A percentile compares a stretch with the other conserved stretches of the same genome.
phyloP scores from a whole-genome alignment of 2,888 invertebrate genomes.

The Anarsia innoxiella region DNA sequence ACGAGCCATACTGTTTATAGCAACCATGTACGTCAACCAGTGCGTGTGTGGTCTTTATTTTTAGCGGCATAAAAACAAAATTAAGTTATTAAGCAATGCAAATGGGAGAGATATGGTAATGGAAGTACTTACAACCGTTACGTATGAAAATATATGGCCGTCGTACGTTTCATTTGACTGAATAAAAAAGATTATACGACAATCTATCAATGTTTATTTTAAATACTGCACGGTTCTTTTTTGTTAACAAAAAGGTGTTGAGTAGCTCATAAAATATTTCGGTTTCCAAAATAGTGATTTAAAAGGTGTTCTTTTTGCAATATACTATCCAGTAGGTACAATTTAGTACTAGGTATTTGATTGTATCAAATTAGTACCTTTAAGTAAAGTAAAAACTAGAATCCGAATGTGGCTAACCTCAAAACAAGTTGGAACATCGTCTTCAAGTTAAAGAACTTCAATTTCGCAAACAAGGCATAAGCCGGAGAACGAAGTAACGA shows the following conservation, averaged over 20 bases:
- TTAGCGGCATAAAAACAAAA: constrained; percentile 26
- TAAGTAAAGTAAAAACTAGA: too few species aligned
- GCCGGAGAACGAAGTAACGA: constrained; percentile 7
- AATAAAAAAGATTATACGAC: constrained; percentile 6
- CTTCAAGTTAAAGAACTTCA: constrained; percentile 3
- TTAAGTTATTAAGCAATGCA: constrained; percentile 56
- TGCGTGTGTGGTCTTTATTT: constrained; percentile 40
- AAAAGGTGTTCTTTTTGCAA: too few species aligned
- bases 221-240: not conserved
- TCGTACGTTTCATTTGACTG: constrained; percentile 4
- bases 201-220: constrained; percentile 7
- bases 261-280: too few species aligned
- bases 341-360: not conserved
- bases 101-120: constrained; percentile 33
- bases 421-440: not conserved
- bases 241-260: not conserved
- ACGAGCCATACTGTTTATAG: constrained; percentile 11
- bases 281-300: too few species aligned
- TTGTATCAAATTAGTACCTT: not conserved
- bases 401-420: too few species aligned
- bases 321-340: not conserved
- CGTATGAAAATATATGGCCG: constrained; percentile 11
- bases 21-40: constrained; percentile 18
- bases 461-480: constrained; percentile 9
- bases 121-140: constrained; percentile 20